A percentile compares a stretch with the other conserved stretches of the same genome.
Evolutionary conservation across 2,888 invertebrate species (phyloP).

Genomic region (Cephus nigrinus): DNA sequence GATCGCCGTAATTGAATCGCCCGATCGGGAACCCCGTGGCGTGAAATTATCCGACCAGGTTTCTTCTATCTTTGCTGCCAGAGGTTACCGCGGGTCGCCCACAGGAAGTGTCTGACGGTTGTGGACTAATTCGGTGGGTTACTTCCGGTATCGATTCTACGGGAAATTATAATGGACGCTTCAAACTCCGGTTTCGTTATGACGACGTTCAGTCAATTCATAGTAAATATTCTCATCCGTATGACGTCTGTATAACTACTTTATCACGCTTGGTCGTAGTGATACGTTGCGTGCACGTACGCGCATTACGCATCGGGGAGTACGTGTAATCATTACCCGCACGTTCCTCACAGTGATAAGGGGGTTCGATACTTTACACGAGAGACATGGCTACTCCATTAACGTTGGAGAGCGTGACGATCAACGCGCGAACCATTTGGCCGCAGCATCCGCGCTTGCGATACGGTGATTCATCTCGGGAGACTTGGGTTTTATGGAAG

Average conservation of each 20-base stretch:
- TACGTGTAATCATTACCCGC: constrained; percentile 46
- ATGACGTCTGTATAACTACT: neutral
- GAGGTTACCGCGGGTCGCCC: neutral
- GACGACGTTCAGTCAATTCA: neutral
- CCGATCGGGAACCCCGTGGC: constrained; percentile 49
- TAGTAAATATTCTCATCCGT: neutral
- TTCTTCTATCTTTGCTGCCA: neutral
- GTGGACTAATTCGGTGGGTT: neutral
- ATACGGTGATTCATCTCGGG: constrained; percentile 45
- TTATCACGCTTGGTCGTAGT: neutral
- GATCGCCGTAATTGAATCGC: constrained; percentile 62
- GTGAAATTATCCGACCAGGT: constrained; percentile 5
- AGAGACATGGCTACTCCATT: constrained; percentile 60
- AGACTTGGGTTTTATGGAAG: constrained; percentile 30
- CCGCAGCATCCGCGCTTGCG: constrained; percentile 32
- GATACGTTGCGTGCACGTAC: neutral
- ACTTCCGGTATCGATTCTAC: neutral
- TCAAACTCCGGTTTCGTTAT: no score
- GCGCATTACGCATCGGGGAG: neutral
- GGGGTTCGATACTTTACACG: constrained; percentile 41
- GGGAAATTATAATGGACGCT: neutral
- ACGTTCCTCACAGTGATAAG: constrained; percentile 1
- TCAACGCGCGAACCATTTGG: constrained; percentile 48
- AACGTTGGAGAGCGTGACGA: constrained; percentile 47
- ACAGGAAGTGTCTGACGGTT: neutral